phyloP scores from a whole-genome alignment of 1,140 invertebrate species.

The Trigoniulus corallinus region DNA sequence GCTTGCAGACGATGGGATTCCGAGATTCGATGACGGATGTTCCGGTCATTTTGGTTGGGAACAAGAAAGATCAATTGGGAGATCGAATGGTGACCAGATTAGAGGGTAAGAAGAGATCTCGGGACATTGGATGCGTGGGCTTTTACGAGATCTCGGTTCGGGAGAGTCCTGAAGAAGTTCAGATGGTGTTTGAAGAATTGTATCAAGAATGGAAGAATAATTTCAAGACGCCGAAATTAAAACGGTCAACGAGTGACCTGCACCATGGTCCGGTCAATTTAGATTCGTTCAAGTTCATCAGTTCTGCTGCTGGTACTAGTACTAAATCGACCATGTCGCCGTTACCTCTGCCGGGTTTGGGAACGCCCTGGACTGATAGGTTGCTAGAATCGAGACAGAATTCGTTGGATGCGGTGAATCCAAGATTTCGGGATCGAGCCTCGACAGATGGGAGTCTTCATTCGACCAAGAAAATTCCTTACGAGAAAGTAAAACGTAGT shows the following conservation, averaged over 20 bases:
- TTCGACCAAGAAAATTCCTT: conserved; percentile 10
- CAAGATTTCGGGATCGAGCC: conserved; percentile 35
- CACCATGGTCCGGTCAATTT: conserved; percentile 5
- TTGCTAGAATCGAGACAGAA: neutral
- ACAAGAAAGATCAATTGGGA: conserved; percentile 52
- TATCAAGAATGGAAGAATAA: conserved; percentile 3
- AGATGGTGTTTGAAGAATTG: conserved; percentile 23
- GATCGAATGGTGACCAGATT: conserved; percentile 49
- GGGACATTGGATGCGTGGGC: conserved; percentile 53
- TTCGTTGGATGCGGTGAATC: neutral
- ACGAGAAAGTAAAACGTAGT: conserved; percentile 1
- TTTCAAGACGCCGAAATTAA: neutral
- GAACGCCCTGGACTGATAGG: neutral
- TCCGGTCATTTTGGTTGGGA: conserved; percentile 59
- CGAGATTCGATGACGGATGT: conserved; percentile 39
- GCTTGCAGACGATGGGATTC: conserved; percentile 31
- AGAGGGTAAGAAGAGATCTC: neutral
- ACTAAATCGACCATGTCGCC: neutral
- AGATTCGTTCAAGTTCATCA: conserved; percentile 6
- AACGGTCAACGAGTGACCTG: conserved; percentile 5
- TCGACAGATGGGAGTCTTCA: conserved; percentile 37
- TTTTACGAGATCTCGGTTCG: conserved; percentile 69
- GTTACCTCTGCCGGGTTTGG: neutral
- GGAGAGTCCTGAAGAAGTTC: conserved; percentile 46
- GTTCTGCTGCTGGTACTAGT: neutral